Percentiles rank a stretch among this genome's conserved stretches.
These are phyloP conservation scores for Pteronotus mesoamericanus DNA, from an alignment of 2,797 vertebrate genomes.

Conservation along the genomic window DNA sequence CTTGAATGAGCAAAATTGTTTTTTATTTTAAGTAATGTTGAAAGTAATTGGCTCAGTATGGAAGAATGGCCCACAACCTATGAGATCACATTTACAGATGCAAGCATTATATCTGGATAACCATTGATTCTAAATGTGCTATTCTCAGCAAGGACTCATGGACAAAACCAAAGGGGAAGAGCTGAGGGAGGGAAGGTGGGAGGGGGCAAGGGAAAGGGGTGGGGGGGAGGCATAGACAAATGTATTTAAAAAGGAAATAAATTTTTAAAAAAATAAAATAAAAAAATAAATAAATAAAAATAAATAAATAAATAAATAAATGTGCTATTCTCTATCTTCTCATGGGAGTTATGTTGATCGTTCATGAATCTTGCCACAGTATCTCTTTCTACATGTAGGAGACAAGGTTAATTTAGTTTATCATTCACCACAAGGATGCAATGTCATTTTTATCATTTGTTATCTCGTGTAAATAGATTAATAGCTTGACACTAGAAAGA, in stretches of 20 bases:
- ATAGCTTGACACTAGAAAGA: conserved; percentile 20
- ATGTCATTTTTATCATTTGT: not conserved
- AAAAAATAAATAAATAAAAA: too few species aligned
- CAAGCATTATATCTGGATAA: conserved; percentile 37
- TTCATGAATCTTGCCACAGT: not conserved
- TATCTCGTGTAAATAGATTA: not conserved
- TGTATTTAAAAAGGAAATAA: too few species aligned
- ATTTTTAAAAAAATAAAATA: too few species aligned
- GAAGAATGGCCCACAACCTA: not conserved
- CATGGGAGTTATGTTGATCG: conserved; percentile 19
- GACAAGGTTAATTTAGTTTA: not conserved
- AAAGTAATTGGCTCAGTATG: conserved; percentile 3
- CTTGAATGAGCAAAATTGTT: not conserved
- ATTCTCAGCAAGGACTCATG: too few species aligned
- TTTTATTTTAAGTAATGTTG: not conserved
- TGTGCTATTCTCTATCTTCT: conserved; percentile 7
- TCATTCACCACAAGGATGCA: not conserved
- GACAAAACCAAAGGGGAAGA: too few species aligned
- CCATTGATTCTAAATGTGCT: not conserved
- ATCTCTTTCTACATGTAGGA: not conserved
- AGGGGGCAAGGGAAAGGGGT: too few species aligned
- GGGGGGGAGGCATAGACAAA: too few species aligned
- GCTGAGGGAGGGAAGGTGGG: too few species aligned
- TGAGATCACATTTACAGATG: conserved; percentile 60
- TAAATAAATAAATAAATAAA: too few species aligned